These are phyloP conservation scores for Neodon shergylaensis DNA, from an alignment of 2,113 vertebrate genomes.

Conservation along the genomic window DNA sequence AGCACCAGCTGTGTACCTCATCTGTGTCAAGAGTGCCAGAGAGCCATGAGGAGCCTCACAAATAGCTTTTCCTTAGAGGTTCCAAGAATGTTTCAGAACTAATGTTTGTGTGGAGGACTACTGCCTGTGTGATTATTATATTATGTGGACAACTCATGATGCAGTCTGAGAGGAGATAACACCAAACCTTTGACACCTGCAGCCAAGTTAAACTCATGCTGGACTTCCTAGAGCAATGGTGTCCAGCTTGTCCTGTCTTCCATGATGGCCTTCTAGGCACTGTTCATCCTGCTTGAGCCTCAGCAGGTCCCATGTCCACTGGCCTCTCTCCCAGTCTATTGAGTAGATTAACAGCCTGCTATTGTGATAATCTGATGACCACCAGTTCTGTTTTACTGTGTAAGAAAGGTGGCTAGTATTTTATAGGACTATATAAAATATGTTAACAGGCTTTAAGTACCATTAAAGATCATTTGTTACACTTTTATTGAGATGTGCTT, in stretches of 20 bases:
- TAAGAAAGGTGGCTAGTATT: neutral
- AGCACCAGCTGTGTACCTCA: neutral
- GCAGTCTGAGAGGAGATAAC: neutral
- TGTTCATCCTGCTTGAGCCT: neutral
- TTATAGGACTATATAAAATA: neutral
- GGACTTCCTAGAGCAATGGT: neutral
- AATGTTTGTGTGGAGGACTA: neutral
- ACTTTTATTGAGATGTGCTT: conserved; percentile 16
- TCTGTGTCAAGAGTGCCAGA: neutral
- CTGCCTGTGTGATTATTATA: neutral
- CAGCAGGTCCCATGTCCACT: too few relatives aligned
- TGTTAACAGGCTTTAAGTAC: neutral
- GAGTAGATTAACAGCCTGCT: neutral
- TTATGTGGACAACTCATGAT: neutral
- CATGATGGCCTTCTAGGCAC: neutral
- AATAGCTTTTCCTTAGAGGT: neutral
- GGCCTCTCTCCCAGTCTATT: neutral
- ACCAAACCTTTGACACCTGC: neutral
- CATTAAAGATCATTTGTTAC: neutral
- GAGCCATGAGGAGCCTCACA: neutral
- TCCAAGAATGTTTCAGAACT: neutral
- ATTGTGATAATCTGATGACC: neutral
- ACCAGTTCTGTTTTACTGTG: neutral
- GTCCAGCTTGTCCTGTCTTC: neutral
- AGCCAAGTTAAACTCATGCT: neutral